Percentiles rank a stretch among this genome's conserved stretches.
These are phyloP conservation scores for Hyla sarda DNA, from an alignment of 2,113 vertebrate species.

Conservation along the genomic window DNA sequence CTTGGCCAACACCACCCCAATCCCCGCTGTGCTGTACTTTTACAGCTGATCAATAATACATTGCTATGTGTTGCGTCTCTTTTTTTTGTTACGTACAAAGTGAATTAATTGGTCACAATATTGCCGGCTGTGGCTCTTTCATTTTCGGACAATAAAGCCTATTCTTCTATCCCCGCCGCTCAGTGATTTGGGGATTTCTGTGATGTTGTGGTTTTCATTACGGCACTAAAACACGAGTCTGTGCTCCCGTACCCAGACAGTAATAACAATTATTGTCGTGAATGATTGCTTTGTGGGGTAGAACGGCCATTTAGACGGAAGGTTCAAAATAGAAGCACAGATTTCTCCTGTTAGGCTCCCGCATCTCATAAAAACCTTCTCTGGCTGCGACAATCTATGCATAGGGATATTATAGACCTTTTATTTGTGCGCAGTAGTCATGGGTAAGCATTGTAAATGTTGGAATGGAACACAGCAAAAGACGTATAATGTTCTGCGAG, in stretches of 20 bases:
- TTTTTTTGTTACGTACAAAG: conserved; percentile 38
- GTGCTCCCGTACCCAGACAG: conserved; percentile 32
- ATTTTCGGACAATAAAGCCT: conserved; percentile 54
- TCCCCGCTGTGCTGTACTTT: neutral
- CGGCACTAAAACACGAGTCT: conserved; percentile 54
- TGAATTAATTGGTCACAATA: conserved; percentile 55
- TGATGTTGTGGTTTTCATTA: conserved; percentile 55
- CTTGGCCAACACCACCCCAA: no score
- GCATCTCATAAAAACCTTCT: neutral
- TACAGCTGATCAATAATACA: conserved; percentile 48
- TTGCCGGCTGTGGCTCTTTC: conserved; percentile 41
- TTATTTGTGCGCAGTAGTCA: neutral
- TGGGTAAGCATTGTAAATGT: neutral
- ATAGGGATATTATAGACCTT: neutral
- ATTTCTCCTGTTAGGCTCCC: neutral
- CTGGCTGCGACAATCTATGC: neutral
- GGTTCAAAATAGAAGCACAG: conserved; percentile 15
- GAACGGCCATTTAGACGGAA: conserved; percentile 19
- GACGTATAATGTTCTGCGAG: neutral
- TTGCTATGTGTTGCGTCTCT: neutral
- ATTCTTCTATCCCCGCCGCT: conserved; percentile 41
- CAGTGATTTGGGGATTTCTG: conserved; percentile 53
- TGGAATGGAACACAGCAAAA: no score
- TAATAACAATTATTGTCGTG: conserved; percentile 57
- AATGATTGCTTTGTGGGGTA: conserved; percentile 47